Conservation (phyloP, 2,888 invertebrate genomes). For the Tachina lurida region DNA sequence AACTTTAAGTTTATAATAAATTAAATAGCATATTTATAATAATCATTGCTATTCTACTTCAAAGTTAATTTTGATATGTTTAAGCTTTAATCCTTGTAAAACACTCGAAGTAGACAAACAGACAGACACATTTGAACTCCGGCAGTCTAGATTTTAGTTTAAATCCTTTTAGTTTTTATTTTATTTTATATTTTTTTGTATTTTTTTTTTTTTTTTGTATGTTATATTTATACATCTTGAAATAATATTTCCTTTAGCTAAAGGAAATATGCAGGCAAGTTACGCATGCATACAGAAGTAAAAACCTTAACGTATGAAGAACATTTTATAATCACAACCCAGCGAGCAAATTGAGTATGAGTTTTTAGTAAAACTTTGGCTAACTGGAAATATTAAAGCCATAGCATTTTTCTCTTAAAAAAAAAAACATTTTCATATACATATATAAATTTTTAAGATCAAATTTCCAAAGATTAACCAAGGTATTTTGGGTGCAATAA, state of each 20-base stretch:
- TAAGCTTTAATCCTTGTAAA: constrained; percentile 56
- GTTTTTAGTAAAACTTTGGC: too few species aligned
- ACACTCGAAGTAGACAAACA: constrained; percentile 16
- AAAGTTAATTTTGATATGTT: constrained; percentile 65
- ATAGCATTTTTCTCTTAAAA: too few species aligned
- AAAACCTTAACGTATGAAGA: background rate
- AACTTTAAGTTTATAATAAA: constrained; percentile 27
- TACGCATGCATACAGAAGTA: constrained; percentile 38
- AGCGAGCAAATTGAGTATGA: background rate
- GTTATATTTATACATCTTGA: constrained; percentile 49
- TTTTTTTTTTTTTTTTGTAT: constrained; percentile 28
- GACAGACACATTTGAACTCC: constrained; percentile 27
- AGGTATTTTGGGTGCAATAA: too few species aligned
- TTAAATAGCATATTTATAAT: constrained; percentile 56
- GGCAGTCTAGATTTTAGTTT: constrained; percentile 46
- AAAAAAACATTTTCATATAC: too few species aligned
- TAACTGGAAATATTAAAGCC: too few species aligned
- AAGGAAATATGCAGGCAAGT: constrained; percentile 30
- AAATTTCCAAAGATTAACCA: too few species aligned
- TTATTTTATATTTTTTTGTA: background rate
- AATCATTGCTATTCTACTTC: constrained; percentile 61
- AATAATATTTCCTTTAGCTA: constrained; percentile 53
- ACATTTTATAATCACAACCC: background rate
- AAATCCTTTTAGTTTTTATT: constrained; percentile 14
- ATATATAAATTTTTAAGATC: too few species aligned